A percentile compares a stretch with the other conserved stretches of the same genome.
phyloP scores from a whole-genome alignment of 2,113 vertebrate species.

The Myodes glareolus region DNA sequence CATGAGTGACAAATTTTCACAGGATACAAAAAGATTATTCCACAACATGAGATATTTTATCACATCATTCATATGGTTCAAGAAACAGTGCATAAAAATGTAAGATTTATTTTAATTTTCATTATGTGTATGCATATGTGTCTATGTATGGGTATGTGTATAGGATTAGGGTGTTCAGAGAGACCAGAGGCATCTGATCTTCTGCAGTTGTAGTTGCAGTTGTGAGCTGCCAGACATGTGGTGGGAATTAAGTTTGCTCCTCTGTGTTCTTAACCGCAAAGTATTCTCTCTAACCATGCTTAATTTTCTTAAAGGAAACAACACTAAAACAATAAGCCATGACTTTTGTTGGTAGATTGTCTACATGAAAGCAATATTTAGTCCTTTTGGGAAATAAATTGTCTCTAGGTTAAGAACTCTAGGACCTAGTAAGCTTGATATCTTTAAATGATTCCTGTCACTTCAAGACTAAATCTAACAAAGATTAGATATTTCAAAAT shows the following conservation, averaged over 20 bases:
- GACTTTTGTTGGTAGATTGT: background rate
- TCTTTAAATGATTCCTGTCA: background rate
- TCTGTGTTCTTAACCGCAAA: background rate
- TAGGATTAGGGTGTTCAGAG: background rate
- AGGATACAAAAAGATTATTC: background rate
- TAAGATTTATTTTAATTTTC: background rate
- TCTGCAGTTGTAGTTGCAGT: background rate
- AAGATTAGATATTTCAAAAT: background rate
- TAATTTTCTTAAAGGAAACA: background rate
- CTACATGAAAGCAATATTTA: background rate
- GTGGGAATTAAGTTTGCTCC: too few species aligned
- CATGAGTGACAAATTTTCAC: background rate
- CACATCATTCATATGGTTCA: background rate
- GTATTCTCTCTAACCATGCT: background rate
- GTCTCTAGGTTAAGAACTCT: background rate
- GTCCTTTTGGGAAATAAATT: background rate
- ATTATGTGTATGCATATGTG: background rate
- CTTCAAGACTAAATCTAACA: background rate
- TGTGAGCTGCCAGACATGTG: background rate
- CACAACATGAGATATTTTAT: background rate
- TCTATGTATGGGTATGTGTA: background rate
- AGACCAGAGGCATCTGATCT: background rate
- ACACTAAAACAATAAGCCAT: background rate
- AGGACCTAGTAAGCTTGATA: background rate
- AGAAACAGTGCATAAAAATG: background rate